Conservation (phyloP, 2,797 vertebrate species). For the Adrianichthys oophorus region DNA sequence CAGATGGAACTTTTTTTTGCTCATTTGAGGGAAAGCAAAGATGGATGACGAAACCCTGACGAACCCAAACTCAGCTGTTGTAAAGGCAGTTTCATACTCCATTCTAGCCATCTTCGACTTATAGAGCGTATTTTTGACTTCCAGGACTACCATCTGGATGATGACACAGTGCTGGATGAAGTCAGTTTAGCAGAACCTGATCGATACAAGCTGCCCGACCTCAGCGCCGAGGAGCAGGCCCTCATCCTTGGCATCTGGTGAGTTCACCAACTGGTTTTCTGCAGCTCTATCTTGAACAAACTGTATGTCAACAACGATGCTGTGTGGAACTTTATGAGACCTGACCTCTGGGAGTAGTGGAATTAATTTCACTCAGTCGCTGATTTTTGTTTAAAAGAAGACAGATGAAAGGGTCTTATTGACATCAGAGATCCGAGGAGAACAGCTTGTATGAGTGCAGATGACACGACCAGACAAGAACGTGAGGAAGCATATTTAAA, state of each 20-base stretch:
- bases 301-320: background rate
- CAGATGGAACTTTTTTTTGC: too few species aligned
- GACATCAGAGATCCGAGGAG: too few species aligned
- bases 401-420: too few species aligned
- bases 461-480: too few species aligned
- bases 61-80: background rate
- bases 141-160: conserved; percentile 87
- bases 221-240: conserved; percentile 92
- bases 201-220: conserved; percentile 81
- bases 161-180: conserved; percentile 90
- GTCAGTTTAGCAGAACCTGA: conserved; percentile 85
- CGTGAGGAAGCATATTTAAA: too few species aligned
- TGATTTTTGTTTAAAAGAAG: too few species aligned
- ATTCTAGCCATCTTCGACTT: conserved; percentile 2
- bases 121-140: conserved; percentile 11
- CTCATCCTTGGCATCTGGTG: conserved; percentile 93
- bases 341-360: too few species aligned
- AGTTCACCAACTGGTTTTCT: conserved; percentile 40
- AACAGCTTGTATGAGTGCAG: too few species aligned
- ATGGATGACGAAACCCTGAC: too few species aligned
- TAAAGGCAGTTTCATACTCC: background rate
- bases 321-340: background rate
- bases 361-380: too few species aligned
- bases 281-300: background rate
- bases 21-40: too few species aligned